phyloP scores from a whole-genome alignment of 2,113 vertebrate genomes.

The Delphinapterus leucas region DNA sequence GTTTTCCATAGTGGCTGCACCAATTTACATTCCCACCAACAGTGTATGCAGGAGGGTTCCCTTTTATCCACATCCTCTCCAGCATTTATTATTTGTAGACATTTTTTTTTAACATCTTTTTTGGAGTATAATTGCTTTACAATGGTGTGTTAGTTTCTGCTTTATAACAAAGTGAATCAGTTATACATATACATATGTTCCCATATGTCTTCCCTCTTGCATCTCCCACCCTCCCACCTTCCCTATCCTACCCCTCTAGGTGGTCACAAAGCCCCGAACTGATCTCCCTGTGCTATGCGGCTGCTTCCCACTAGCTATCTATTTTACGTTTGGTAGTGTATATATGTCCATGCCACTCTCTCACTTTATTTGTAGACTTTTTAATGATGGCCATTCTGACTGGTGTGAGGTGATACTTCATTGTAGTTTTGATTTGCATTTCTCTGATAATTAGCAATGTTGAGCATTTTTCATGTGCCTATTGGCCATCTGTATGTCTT shows the following conservation, averaged over 20 bases:
- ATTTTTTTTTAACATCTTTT: background rate
- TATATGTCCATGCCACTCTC: too few species aligned
- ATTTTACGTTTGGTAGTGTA: too few species aligned
- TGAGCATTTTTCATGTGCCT: background rate
- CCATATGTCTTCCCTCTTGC: too few species aligned
- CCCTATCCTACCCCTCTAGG: too few species aligned
- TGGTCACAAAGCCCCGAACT: too few species aligned
- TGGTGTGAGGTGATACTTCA: background rate
- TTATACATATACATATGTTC: too few species aligned
- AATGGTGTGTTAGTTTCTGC: too few species aligned
- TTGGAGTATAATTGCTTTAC: too few species aligned
- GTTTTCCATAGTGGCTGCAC: background rate
- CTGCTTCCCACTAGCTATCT: too few species aligned
- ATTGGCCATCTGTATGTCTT: background rate
- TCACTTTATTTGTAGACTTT: background rate
- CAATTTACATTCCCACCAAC: background rate
- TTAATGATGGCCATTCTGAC: background rate
- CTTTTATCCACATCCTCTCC: background rate
- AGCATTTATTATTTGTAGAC: background rate
- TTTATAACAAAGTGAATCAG: too few species aligned
- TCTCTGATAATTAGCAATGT: background rate
- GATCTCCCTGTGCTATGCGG: too few species aligned
- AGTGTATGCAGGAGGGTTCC: background rate
- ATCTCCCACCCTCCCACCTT: too few species aligned
- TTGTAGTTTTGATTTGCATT: background rate